Conservation (phyloP, 2,113 vertebrate species). For the Etia nguti region DNA sequence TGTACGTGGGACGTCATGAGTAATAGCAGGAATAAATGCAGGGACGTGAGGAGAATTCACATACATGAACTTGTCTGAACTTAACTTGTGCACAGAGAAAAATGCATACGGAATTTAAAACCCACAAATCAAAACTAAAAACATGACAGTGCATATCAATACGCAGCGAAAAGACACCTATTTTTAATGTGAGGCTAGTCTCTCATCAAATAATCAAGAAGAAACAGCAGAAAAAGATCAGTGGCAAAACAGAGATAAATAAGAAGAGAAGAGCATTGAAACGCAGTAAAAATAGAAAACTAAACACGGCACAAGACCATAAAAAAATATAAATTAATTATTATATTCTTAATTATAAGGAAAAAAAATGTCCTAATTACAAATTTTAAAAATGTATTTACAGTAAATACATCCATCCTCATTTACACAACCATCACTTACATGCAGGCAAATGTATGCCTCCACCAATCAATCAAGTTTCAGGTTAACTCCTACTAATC, state of each 20-base stretch:
- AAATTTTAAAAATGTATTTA: not conserved
- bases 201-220: not conserved
- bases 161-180: not conserved
- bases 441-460: not conserved
- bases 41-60: not conserved
- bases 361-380: not conserved
- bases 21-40: conserved; percentile 27
- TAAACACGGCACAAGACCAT: not conserved
- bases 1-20: not conserved
- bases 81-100: not conserved
- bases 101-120: not conserved
- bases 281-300: not conserved
- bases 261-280: not conserved
- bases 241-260: not conserved
- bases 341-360: fast-evolving
- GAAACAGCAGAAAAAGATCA: not conserved
- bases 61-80: not conserved
- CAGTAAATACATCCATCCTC: not conserved
- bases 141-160: not conserved
- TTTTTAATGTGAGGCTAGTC: not conserved
- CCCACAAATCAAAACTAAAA: not conserved
- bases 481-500: not conserved
- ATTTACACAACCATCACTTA: not conserved
- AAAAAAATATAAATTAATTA: not conserved
- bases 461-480: not conserved